Evolutionary conservation across 1,140 invertebrate genomes (phyloP).

Genomic region (Pararge aegeria): DNA sequence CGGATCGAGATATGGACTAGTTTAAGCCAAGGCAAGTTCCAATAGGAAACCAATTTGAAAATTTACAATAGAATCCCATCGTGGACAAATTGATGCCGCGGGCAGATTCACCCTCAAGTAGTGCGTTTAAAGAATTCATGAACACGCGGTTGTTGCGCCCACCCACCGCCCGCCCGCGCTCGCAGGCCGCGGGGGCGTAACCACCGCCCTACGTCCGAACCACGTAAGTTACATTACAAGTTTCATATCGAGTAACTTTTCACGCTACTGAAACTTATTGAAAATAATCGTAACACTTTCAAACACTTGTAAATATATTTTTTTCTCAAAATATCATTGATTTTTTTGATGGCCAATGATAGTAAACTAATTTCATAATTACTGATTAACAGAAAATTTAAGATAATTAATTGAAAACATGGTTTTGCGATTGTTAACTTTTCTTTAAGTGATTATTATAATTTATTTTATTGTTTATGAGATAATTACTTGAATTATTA

Average conservation of each 20-base stretch:
- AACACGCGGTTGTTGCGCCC: constrained; percentile 44
- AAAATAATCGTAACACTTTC: neutral
- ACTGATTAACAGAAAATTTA: no score
- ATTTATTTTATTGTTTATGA: no score
- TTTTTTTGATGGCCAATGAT: no score
- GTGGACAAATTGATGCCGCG: neutral
- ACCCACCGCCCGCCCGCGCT: constrained; percentile 71
- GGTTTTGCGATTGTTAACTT: no score
- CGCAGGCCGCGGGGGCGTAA: constrained; percentile 65
- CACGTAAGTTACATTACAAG: constrained; percentile 40
- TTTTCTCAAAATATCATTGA: no score
- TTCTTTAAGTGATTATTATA: no score
- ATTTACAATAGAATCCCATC: neutral
- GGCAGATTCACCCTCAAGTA: constrained; percentile 21
- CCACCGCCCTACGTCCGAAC: constrained; percentile 66
- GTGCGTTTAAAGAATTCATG: constrained; percentile 40
- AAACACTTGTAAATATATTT: no score
- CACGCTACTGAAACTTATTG: neutral
- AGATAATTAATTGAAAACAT: no score
- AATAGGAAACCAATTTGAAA: neutral
- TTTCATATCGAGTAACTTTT: constrained; percentile 30
- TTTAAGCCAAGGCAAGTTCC: no score
- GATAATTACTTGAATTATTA: no score
- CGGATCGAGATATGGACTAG: no score
- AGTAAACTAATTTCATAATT: no score